These are phyloP conservation scores for Meloe dianella DNA, from an alignment of 2,888 invertebrate genomes.

Conservation along the genomic window DNA sequence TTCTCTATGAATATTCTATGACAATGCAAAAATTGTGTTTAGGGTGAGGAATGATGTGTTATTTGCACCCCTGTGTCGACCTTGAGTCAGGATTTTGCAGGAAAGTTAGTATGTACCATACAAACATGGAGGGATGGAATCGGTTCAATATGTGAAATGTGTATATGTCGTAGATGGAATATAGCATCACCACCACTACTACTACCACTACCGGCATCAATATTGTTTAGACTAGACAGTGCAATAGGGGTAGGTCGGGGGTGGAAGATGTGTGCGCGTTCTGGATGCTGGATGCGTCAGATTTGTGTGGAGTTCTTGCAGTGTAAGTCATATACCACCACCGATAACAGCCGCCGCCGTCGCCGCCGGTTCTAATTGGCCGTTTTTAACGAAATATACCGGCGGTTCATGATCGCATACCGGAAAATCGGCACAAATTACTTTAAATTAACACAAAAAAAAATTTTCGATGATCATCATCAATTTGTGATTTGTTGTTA, in stretches of 20 bases:
- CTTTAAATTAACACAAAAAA: too few relatives aligned
- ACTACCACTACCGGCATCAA: background rate
- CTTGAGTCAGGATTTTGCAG: conserved; percentile 15
- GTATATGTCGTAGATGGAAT: conserved; percentile 2
- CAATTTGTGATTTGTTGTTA: too few relatives aligned
- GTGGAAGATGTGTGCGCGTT: conserved; percentile 45
- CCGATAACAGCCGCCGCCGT: background rate
- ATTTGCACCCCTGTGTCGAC: background rate
- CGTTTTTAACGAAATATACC: conserved; percentile 12
- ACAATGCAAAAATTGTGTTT: background rate
- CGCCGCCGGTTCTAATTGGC: conserved; percentile 7
- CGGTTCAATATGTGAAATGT: conserved; percentile 3
- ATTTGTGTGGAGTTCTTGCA: too few relatives aligned
- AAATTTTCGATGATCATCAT: too few relatives aligned
- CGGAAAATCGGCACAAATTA: conserved; percentile 7
- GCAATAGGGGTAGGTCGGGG: conserved; percentile 47
- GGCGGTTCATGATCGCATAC: conserved; percentile 29
- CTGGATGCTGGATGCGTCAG: conserved; percentile 33
- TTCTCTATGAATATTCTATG: background rate
- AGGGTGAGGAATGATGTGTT: background rate
- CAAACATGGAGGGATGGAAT: background rate
- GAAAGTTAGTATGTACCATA: conserved; percentile 1
- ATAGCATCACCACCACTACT: background rate
- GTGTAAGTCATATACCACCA: too few relatives aligned
- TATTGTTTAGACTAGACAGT: conserved; percentile 25